Conservation (phyloP, 2,797 vertebrate genomes). For the Lepidocolaptes lacrymiger region DNA sequence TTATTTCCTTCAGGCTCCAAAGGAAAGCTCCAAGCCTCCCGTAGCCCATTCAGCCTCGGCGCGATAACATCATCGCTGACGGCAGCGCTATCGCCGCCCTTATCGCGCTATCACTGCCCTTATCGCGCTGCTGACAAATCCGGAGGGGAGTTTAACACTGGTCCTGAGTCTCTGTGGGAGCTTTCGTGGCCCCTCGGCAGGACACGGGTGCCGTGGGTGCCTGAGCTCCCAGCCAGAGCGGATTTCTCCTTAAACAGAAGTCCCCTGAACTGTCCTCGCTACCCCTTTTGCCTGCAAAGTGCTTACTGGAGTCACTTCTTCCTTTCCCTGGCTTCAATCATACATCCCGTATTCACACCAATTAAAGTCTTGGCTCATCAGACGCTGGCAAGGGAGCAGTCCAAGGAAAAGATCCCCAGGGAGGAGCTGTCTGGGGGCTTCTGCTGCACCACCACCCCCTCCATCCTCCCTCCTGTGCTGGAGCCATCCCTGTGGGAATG, state of each 20-base stretch:
- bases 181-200: neutral
- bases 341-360: accelerated
- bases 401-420: neutral
- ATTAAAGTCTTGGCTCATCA: neutral
- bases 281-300: neutral
- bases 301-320: neutral
- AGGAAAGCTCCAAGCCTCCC: slow-evolving; percentile 28
- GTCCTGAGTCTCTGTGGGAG: accelerated
- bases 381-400: neutral
- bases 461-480: neutral
- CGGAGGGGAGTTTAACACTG: neutral
- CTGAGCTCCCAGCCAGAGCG: neutral
- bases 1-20: slow-evolving; percentile 56
- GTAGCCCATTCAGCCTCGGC: neutral
- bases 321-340: neutral
- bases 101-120: neutral
- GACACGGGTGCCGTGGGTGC: neutral
- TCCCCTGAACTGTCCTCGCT: neutral
- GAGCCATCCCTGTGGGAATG: accelerated
- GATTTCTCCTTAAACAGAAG: neutral
- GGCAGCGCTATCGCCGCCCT: neutral
- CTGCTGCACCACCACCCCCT: neutral
- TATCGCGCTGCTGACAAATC: slow-evolving; percentile 42
- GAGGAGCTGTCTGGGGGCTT: neutral
- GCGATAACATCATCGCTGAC: neutral